Percentiles rank a stretch among this genome's conserved stretches.
Conservation (phyloP, 2,888 invertebrate genomes). For the Lasioglossum calceatum region DNA sequence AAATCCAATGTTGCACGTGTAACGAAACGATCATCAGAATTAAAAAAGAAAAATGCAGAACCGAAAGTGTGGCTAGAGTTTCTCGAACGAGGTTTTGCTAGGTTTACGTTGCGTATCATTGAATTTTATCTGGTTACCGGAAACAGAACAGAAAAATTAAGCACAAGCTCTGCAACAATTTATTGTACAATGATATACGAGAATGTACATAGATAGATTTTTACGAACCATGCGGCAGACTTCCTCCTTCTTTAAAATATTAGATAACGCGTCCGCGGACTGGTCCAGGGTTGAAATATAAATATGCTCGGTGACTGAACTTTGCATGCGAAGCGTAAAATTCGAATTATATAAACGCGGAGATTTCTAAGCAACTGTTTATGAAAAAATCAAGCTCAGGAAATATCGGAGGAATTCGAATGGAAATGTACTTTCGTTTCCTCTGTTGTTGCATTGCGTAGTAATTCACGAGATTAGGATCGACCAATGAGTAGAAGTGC, state of each 20-base stretch:
- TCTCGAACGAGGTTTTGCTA: background rate
- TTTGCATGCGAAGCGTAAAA: background rate
- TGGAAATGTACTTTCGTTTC: constrained; percentile 2
- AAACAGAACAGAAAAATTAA: background rate
- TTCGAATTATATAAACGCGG: background rate
- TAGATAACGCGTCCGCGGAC: background rate
- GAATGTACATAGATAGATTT: background rate
- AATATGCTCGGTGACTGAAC: background rate
- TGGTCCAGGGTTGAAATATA: background rate
- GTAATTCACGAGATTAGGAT: constrained; percentile 7
- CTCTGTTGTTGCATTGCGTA: background rate
- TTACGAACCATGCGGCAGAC: background rate
- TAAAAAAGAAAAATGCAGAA: background rate
- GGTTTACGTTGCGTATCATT: background rate
- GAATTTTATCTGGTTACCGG: background rate
- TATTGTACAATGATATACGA: background rate
- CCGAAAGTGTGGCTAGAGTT: background rate
- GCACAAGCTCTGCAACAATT: background rate
- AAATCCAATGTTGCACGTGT: too few species aligned
- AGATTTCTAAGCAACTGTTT: background rate
- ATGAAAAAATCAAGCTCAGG: background rate
- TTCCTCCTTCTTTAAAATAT: background rate
- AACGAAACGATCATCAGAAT: too few species aligned
- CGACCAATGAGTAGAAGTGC: background rate
- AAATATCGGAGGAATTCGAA: background rate